These are phyloP conservation scores for Pogona vitticeps DNA, from an alignment of 2,113 vertebrate genomes.

Conservation along the genomic window DNA sequence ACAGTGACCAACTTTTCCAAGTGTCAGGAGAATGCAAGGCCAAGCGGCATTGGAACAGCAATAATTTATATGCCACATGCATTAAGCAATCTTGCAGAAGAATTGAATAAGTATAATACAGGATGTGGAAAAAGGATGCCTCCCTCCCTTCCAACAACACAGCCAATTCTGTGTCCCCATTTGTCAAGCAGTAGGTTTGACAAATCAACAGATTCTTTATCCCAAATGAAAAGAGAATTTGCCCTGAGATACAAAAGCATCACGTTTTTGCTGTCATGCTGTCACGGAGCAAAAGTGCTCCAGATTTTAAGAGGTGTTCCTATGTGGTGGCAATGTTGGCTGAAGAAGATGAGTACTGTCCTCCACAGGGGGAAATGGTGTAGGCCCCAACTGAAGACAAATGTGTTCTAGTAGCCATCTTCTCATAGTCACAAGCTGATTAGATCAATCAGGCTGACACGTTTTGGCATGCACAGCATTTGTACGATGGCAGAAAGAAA, in stretches of 20 bases:
- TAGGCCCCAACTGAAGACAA: neutral
- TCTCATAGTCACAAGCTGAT: neutral
- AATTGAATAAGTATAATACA: too few species aligned
- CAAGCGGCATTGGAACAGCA: neutral
- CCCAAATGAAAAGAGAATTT: neutral
- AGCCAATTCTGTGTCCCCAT: neutral
- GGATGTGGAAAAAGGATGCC: too few species aligned
- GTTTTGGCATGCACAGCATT: constrained; percentile 35
- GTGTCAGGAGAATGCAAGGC: neutral
- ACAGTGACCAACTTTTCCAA: neutral
- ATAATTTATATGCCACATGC: neutral
- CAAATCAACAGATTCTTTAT: neutral
- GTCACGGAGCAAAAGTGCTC: neutral
- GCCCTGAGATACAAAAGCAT: neutral
- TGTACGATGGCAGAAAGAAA: constrained; percentile 32
- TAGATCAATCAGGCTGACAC: constrained; percentile 23
- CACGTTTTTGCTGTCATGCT: neutral
- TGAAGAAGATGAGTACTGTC: neutral
- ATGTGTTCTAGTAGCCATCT: constrained; percentile 24
- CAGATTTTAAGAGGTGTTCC: neutral
- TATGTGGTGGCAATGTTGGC: neutral
- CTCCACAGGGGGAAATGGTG: neutral
- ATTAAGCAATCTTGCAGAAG: neutral
- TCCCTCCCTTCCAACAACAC: neutral
- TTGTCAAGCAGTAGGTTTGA: neutral